Evolutionary conservation across 2,113 vertebrate species (phyloP).

Genomic region (Phyllopteryx taeniolatus): DNA sequence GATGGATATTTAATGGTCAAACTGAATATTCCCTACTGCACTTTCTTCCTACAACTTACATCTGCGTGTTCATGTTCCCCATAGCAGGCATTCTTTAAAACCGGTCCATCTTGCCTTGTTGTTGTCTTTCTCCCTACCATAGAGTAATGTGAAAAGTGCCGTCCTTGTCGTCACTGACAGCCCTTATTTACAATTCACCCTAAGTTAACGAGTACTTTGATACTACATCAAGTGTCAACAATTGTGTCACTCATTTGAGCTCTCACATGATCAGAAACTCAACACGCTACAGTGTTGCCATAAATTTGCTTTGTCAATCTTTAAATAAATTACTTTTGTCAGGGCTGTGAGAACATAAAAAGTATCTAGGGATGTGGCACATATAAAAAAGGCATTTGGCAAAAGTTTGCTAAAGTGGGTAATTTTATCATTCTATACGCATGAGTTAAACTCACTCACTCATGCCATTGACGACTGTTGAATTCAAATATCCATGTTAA

Average conservation of each 20-base stretch:
- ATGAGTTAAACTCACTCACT: no score
- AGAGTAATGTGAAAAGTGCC: neutral
- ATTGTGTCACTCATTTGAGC: neutral
- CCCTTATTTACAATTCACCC: neutral
- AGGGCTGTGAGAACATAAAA: no score
- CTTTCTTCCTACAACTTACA: slow-evolving; percentile 8
- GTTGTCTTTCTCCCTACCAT: slow-evolving; percentile 5
- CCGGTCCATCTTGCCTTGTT: slow-evolving; percentile 39
- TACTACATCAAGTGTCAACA: neutral
- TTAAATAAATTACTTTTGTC: no score
- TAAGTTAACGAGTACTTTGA: neutral
- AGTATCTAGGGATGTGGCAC: no score
- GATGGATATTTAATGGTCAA: slow-evolving; percentile 3
- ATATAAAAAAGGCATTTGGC: no score
- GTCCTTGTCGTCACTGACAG: neutral
- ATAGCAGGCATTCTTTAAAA: slow-evolving; percentile 61
- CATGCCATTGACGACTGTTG: no score
- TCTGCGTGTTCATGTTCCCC: slow-evolving; percentile 37
- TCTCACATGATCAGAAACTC: neutral
- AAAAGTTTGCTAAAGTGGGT: no score
- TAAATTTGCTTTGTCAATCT: no score
- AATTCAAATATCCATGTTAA: no score
- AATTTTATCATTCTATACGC: no score
- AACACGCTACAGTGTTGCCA: no score
- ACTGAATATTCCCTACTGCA: neutral